Evolutionary conservation across 2,113 vertebrate species (phyloP), one percentile per base, ranked within the genome.

Genomic region (Ornithorhynchus anatinus): DNA sequence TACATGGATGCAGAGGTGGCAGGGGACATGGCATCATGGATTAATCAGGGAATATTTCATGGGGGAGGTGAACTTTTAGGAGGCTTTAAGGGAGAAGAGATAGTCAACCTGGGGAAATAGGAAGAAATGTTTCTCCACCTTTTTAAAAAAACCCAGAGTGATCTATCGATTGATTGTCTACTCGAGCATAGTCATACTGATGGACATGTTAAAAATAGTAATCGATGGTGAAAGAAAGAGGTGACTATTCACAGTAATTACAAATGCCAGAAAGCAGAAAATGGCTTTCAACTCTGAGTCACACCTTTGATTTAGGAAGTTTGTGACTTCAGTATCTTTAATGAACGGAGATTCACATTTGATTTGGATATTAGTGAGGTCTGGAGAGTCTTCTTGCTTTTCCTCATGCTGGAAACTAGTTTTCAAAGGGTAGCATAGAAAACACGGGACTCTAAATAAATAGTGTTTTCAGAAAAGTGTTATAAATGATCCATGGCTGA

Each of bases 201-300:
- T 59, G 29, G 45, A 9, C 47, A 50, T 27, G 25, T 27, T 27
- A 17, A 15, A 72, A 71, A 27, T 52, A 53, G 48, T 25, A 68
- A 72, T 3, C 40, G 25, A 43, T 54, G 13, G 59, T 47, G 53
- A 59, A n/a, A 53, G 71, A 72, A 1, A 2, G 13, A 67, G 58
- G 52, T 58, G 50, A 52, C 20, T n/a, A 53, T 31, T 44, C 37
- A 25, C 25, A 50, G 52, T 52, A 61, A 38, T 32, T 27, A 35
- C n/a, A 70, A 75, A 75, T 48, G 47, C 48, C 8, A 53, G 16
- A 74, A 13, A 22, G 60, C 7, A 60, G 13, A 75, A 72, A 67
- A 63, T 60, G 61, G 20, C 59, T 68, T 15, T 36, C 16, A 50
- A 29, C 31, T 50, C 19, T 50, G 47, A 53, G 29, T 44, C 22